Evolutionary conservation across 1,140 invertebrate species (phyloP), one percentile per base, ranked within the genome.

Genomic region (Aricia agestis): DNA sequence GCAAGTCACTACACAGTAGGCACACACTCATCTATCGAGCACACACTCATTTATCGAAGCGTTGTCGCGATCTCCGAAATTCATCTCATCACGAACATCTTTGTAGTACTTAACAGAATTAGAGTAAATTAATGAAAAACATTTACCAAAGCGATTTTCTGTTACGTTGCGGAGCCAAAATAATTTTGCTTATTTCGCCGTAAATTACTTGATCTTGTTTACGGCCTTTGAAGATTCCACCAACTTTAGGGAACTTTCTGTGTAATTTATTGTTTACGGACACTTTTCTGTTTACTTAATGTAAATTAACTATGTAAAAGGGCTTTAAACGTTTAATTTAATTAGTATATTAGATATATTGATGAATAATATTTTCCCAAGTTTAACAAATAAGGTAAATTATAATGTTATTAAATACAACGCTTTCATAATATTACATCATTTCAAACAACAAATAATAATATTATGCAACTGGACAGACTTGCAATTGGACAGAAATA

Each of bases 121-220:
- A 63, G 18, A 63, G 59, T 63, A 63, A 63, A 63, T 63, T 59
- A 58, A 31, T 68, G 25, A 58, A 59, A 68, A 68, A 68, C 57
- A 68, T 68, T 68, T 58, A 68, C 67, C 67, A 15, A 70, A 79
- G 79, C 76, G 78, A 78, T 85, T 82, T 81, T 75, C 74, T 76
- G 75, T 82, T 78, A 79, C 73, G 82, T 81, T 77, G 76, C 82
- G 78, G 82, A 87, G 78, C 80, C 78, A 75, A 77, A 82, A 83
- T 86, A 87, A 89, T 89, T 87, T 85, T 86, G 83, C 83, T 89
- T 90, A 88, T 90, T 91, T 87, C 80, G 80, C 77, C 80, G 84
- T 85, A 91, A 89, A 90, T 91, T 87, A 87, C 87, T 89, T 89
- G 86, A 89, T 91, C 89, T 87, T 80, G 82, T 89, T 89, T 89